phyloP scores from a whole-genome alignment of 2,888 invertebrate genomes.

The Perdita meconis region DNA sequence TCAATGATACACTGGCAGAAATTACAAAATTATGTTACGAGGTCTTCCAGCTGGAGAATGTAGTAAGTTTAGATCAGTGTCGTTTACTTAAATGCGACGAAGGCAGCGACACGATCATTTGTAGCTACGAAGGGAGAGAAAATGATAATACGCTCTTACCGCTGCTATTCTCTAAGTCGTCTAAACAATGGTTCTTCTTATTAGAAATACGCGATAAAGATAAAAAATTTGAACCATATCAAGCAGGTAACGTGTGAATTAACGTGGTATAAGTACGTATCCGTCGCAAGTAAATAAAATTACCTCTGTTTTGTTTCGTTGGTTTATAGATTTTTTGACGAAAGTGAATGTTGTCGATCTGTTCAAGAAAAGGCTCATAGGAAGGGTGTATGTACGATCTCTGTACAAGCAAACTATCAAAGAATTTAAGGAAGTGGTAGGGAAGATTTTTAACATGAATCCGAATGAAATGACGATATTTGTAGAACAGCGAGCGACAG shows the following conservation, averaged over 20 bases:
- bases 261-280: not conserved
- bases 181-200: conserved; percentile 86
- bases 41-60: conserved; percentile 86
- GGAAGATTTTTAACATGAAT: conserved; percentile 84
- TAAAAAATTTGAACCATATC: conserved; percentile 87
- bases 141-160: conserved; percentile 84
- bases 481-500: conserved; percentile 81
- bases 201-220: conserved; percentile 88
- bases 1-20: conserved; percentile 87
- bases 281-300: not conserved
- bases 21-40: conserved; percentile 87
- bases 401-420: conserved; percentile 86
- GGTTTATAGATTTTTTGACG: conserved; percentile 84
- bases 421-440: conserved; percentile 86
- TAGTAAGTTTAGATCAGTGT: conserved; percentile 88
- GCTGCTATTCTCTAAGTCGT: conserved; percentile 67
- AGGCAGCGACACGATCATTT: conserved; percentile 87
- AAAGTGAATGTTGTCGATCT: conserved; percentile 88
- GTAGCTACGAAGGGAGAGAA: conserved; percentile 88
- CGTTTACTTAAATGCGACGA: conserved; percentile 90
- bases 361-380: conserved; percentile 86
- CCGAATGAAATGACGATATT: conserved; percentile 84
- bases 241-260: conserved; percentile 86
- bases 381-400: conserved; percentile 87
- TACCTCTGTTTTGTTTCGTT: conserved; percentile 56